phyloP scores from a whole-genome alignment of 1,140 invertebrate species.

The Nautilus pompilius region DNA sequence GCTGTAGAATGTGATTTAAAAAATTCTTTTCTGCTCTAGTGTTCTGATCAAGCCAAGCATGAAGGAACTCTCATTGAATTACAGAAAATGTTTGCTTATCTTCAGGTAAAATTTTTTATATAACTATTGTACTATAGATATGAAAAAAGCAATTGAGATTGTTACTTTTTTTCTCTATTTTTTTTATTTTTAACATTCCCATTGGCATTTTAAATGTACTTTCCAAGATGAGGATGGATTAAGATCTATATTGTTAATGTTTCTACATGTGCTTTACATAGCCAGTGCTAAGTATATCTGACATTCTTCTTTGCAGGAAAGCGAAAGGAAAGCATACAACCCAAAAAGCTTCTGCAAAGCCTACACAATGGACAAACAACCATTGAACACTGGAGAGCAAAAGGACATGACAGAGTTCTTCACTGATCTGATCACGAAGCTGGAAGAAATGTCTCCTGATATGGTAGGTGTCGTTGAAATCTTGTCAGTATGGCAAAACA shows the following conservation, averaged over 20 bases:
- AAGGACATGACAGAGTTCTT: conserved; percentile 99
- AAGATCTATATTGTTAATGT: too few relatives aligned
- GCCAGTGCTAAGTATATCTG: neutral
- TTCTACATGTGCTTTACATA: too few relatives aligned
- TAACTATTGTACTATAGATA: too few relatives aligned
- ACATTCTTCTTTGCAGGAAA: conserved; percentile 65
- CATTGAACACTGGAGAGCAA: conserved; percentile 92
- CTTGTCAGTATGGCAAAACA: neutral
- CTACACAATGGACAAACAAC: conserved; percentile 91
- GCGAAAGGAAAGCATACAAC: conserved; percentile 92
- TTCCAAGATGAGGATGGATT: too few relatives aligned
- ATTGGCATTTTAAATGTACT: too few relatives aligned
- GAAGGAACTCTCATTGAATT: conserved; percentile 79
- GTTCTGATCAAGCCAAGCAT: conserved; percentile 70
- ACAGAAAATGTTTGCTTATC: conserved; percentile 93
- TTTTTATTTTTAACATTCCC: too few relatives aligned
- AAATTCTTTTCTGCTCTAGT: conserved; percentile 49
- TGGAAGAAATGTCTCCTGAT: conserved; percentile 93
- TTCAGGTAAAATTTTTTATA: conserved; percentile 73
- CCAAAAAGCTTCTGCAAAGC: conserved; percentile 92
- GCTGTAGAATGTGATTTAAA: too few relatives aligned
- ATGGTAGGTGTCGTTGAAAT: conserved; percentile 54
- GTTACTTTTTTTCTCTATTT: too few relatives aligned
- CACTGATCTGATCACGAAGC: conserved; percentile 90
- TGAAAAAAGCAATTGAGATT: too few relatives aligned